phyloP scores from a whole-genome alignment of 2,888 invertebrate species.

The Andrena trimmerana region DNA sequence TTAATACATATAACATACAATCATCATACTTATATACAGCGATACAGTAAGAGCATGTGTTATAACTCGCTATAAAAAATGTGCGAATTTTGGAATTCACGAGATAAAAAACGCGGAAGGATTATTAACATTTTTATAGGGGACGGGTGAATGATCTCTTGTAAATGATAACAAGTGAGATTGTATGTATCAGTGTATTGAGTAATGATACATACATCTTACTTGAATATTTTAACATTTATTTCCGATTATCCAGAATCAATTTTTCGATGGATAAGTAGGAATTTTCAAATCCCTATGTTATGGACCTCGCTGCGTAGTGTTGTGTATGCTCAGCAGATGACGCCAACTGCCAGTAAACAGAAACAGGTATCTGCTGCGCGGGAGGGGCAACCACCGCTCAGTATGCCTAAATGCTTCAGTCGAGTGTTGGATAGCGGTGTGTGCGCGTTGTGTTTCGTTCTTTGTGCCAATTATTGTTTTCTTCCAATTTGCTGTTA shows the following conservation, averaged over 20 bases:
- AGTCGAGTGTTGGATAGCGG: constrained; percentile 27
- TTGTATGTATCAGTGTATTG: not conserved
- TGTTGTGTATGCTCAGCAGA: not conserved
- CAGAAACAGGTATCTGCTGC: not conserved
- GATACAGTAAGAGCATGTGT: not conserved
- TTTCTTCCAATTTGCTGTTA: constrained; percentile 4
- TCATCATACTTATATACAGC: not conserved
- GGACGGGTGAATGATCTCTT: not conserved
- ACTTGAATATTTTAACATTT: constrained; percentile 1
- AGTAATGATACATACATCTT: not conserved
- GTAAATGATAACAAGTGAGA: not conserved
- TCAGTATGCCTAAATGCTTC: constrained; percentile 2
- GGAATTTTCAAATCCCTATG: constrained; percentile 23
- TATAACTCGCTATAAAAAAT: not conserved
- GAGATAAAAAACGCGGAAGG: not conserved
- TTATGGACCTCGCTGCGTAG: not conserved
- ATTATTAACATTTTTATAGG: not conserved
- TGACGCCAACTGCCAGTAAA: constrained; percentile 1
- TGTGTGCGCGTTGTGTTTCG: not conserved
- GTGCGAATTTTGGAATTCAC: not conserved
- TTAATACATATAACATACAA: not conserved
- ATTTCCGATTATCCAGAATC: not conserved
- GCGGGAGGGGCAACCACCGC: not conserved
- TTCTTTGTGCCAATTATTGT: constrained; percentile 5
- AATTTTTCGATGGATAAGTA: not conserved